A percentile compares a stretch with the other conserved stretches of the same genome.
Conservation (phyloP, 2,888 invertebrate genomes). For the Tridacna gigas region DNA sequence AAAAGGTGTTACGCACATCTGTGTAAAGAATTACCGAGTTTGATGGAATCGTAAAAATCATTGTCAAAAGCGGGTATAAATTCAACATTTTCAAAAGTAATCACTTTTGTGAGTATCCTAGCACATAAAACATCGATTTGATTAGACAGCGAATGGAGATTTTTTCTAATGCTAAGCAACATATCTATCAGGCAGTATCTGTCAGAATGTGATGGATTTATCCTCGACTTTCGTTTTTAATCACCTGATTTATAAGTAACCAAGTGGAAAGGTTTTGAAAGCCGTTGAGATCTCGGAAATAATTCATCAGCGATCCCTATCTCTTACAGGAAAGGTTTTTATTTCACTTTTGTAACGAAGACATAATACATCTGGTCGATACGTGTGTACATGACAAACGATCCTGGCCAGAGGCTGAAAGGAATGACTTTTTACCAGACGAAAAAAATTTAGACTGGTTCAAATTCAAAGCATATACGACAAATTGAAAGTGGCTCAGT, state of each 20-base stretch:
- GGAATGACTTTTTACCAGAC: too few species aligned
- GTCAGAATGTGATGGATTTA: slow-evolving; percentile 55
- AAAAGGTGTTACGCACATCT: too few species aligned
- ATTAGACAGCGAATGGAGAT: neutral
- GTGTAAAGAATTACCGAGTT: too few species aligned
- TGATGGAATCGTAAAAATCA: too few species aligned
- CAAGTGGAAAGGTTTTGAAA: slow-evolving; percentile 62
- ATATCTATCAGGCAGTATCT: slow-evolving; percentile 18
- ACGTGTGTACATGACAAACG: too few species aligned
- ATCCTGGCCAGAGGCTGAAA: too few species aligned
- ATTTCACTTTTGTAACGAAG: slow-evolving; percentile 35
- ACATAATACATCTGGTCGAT: slow-evolving; percentile 41
- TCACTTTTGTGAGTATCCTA: too few species aligned
- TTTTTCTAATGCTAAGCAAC: neutral
- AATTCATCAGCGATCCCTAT: slow-evolving; percentile 39
- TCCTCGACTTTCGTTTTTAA: slow-evolving; percentile 62
- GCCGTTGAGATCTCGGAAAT: slow-evolving; percentile 44
- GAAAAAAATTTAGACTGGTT: too few species aligned
- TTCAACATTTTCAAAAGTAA: too few species aligned
- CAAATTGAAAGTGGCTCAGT: too few species aligned
- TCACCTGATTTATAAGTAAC: slow-evolving; percentile 64
- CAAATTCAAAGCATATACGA: too few species aligned
- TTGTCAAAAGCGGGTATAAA: too few species aligned
- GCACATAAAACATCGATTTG: neutral
- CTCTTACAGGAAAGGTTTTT: slow-evolving; percentile 34